Conservation (phyloP, 2,113 vertebrate species). For the Sylvia atricapilla region DNA sequence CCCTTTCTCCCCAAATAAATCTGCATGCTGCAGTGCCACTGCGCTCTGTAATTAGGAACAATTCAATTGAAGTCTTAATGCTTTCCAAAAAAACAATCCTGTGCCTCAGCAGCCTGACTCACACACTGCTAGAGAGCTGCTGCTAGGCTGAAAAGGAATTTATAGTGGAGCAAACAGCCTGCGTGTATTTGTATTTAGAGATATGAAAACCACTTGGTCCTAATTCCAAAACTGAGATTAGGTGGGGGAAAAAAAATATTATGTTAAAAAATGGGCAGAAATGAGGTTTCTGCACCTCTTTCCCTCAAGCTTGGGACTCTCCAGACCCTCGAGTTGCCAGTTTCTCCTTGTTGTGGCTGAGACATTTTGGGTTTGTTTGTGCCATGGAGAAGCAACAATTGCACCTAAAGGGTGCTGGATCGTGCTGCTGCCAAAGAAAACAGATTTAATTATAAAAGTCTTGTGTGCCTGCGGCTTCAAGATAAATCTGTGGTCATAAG, state of each 20-base stretch:
- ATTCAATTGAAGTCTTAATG: neutral
- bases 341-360: neutral
- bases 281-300: neutral
- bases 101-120: neutral
- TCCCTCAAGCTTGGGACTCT: neutral
- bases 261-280: rapidly evolving
- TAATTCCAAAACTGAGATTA: neutral
- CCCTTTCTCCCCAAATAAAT: neutral
- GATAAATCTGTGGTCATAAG: neutral
- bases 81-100: neutral
- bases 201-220: neutral
- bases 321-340: rapidly evolving
- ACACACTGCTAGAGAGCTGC: neutral
- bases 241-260: neutral
- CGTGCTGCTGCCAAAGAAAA: neutral
- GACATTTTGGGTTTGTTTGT: rapidly evolving
- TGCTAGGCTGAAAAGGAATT: neutral
- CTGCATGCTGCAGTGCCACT: neutral
- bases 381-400: neutral
- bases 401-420: neutral
- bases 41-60: neutral
- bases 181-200: neutral
- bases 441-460: neutral
- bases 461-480: neutral
- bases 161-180: neutral